Conservation (phyloP, 2,113 vertebrate genomes). For the Sinocyclocheilus maitianheensis region DNA sequence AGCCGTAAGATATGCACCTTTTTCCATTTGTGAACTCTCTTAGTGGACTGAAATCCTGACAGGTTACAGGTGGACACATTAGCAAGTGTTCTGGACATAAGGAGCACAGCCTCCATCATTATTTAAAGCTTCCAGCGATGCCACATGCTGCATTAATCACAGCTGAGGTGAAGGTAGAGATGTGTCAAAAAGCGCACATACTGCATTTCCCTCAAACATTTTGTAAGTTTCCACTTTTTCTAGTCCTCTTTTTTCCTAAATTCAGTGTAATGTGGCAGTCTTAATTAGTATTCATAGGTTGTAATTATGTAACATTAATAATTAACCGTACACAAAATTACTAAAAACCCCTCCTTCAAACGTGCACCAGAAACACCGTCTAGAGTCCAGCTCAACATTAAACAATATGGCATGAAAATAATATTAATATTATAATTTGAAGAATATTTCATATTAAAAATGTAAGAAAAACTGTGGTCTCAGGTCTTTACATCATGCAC, state of each 20-base stretch:
- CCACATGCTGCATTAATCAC: constrained; percentile 30
- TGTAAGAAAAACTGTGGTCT: too few relatives aligned
- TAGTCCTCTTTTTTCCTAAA: not conserved
- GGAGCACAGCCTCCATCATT: constrained; percentile 20
- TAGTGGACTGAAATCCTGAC: constrained; percentile 32
- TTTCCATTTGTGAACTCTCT: constrained; percentile 4
- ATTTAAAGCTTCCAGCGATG: constrained; percentile 24
- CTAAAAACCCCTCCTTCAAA: not conserved
- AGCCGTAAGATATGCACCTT: not conserved
- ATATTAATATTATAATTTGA: too few relatives aligned
- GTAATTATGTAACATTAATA: not conserved
- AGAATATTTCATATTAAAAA: too few relatives aligned
- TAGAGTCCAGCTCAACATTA: too few relatives aligned
- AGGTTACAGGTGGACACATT: constrained; percentile 24
- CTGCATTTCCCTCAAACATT: not conserved
- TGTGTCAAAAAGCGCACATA: not conserved
- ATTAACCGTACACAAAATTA: not conserved
- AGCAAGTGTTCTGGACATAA: not conserved
- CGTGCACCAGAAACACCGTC: not conserved
- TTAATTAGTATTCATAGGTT: not conserved
- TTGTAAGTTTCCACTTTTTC: not conserved
- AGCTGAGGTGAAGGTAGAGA: constrained; percentile 13
- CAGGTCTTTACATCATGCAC: too few relatives aligned
- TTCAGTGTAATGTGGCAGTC: not conserved
- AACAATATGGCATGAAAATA: too few relatives aligned